Evolutionary conservation across 2,113 vertebrate genomes (phyloP), one percentile per base, ranked within the genome.

Genomic region (Ictidomys tridecemlineatus): DNA sequence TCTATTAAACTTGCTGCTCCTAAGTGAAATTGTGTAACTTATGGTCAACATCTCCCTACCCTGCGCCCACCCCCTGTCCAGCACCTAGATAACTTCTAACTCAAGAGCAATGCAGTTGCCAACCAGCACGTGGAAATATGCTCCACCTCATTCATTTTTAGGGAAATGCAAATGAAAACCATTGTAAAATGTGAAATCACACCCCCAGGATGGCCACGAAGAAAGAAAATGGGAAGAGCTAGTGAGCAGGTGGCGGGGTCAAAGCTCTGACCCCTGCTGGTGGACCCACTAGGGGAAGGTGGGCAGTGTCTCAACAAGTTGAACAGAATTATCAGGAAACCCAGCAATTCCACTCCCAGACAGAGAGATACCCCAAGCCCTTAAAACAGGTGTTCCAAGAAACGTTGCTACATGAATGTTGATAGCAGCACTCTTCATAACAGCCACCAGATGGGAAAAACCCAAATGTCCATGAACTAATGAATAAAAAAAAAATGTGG

Each of bases 141-240:
- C 1, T 42, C 83, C 58, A 8, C 18, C 4, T 65, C 85, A 87
- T 70, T 24, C 30, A 22, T 76, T 20, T 87, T n/a, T 91, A 28
- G 34, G 53, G 70, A 95, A 95, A 89, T 11, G 13, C 48, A 85
- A 51, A 45, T 53, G 65, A 94, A 96, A 89, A 61, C n/a, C 65
- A 82, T 20, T 20, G 51, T 4, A 22, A 93, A 73, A 92, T 10
- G 32, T 37, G 72, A 65, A 73, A 17, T 14, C n/a, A 24, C 13
- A 63, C 22, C 48, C 69, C 22, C 13, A n/a, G 58, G 30, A 67
- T 8, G 18, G 39, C 37, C 48, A 34, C 45, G 56, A 42, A 4
- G 26, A 37, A 79, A 53, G 34, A 34, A 32, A 73, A 30, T 12
- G 22, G n/a, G 78, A 93, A 73, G 51, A 17, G 30, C 56, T 65